Evolutionary conservation across 2,113 vertebrate species (phyloP), one percentile per base, ranked within the genome.

Genomic region (Cariama cristata): DNA sequence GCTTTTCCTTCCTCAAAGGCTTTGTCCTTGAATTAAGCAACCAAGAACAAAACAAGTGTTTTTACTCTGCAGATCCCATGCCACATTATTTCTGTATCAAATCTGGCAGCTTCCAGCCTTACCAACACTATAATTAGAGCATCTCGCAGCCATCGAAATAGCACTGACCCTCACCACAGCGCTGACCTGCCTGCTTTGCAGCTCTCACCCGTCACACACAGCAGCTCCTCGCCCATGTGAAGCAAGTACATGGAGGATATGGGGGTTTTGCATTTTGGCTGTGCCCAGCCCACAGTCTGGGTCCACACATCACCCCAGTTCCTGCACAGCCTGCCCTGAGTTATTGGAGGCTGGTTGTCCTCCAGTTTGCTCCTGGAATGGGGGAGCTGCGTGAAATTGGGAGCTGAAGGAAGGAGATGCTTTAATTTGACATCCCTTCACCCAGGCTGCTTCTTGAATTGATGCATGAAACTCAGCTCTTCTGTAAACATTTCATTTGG

Each of bases 101-200:
- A 82, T 59, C 81, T 94, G 94, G 84, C 95, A 96, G 87, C 53
- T 79, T 28, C 67, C 93, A 93, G 71, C 56, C 50, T 47, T 76
- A 55, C 74, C 84, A 80, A 35, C 24, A 22, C 87, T 97, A 95
- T 94, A 97, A 97, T 95, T 97, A 97, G 90, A 95, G 84, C 86
- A 96, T 79, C 76, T 69, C 13, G 15, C 73, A 88, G 88, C 42
- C 52, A 79, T 73, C 4, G 4, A 63, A 97, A 91, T 86, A 94
- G 50, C 91, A 14, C 68, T 93, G 90, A 88, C 93, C 58, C 91
- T 89, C 5, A 0, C 47, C 64, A 59, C 35, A 64, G 56, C 0
- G 3, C 58, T 91, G 95, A 50, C 75, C 79, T 84, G 84, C 35
- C 55, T 63, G 56, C 79, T 83, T 59, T 47, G 32, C 59, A 71